Evolutionary conservation across 2,888 invertebrate species (phyloP).

Genomic region (Tetanocera ferruginea): DNA sequence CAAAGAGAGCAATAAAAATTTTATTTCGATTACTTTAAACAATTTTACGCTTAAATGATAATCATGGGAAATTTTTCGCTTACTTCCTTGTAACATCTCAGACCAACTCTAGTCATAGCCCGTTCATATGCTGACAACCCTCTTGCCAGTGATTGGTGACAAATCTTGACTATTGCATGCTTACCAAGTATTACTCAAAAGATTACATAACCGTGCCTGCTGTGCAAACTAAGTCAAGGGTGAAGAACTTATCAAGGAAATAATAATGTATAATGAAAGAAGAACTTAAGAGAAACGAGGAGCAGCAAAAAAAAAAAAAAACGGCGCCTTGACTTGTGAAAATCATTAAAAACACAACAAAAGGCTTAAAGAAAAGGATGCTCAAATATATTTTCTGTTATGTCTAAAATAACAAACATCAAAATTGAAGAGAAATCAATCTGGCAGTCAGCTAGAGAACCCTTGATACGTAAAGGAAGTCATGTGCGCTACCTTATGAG

Average conservation of each 20-base stretch:
- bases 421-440: background rate
- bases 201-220: background rate
- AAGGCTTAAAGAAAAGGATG: background rate
- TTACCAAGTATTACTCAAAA: background rate
- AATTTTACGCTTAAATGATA: conserved; percentile 17
- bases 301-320: too few species aligned
- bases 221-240: background rate
- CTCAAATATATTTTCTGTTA: background rate
- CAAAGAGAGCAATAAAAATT: background rate
- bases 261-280: background rate
- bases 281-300: background rate
- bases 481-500: conserved; percentile 10
- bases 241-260: background rate
- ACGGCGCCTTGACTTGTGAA: conserved; percentile 15
- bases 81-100: background rate
- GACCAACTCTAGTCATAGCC: too few species aligned
- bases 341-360: background rate
- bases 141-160: background rate
- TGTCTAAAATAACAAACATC: background rate
- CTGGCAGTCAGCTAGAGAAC: background rate
- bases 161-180: background rate
- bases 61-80: background rate
- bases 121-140: background rate
- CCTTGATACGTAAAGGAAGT: background rate
- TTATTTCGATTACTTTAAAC: conserved; percentile 17